These are phyloP conservation scores for Brachionus rotundiformis DNA, from an alignment of 1,140 invertebrate species.

Conservation along the genomic window DNA sequence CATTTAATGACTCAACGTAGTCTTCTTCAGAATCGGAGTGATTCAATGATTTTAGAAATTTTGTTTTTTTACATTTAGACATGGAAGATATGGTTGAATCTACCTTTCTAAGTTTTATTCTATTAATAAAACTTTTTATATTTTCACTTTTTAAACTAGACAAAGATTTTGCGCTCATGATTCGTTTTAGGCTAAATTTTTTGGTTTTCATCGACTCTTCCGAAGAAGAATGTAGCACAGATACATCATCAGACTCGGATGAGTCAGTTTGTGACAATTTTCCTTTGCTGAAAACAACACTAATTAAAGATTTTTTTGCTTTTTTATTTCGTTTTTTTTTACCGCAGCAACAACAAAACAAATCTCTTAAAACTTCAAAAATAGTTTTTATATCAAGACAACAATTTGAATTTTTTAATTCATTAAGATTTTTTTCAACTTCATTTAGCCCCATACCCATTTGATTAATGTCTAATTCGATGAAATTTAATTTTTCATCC, in stretches of 20 bases:
- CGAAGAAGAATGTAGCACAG: neutral
- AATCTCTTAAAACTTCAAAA: neutral
- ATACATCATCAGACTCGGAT: neutral
- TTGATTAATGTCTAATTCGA: neutral
- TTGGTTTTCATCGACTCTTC: neutral
- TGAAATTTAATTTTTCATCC: constrained; percentile 9
- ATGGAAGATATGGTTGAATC: neutral
- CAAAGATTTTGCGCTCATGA: neutral
- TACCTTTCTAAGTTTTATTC: constrained; percentile 5
- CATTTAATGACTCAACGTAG: neutral
- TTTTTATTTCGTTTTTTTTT: neutral
- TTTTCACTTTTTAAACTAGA: constrained; percentile 5
- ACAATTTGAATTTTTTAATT: constrained; percentile 20
- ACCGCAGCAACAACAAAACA: neutral
- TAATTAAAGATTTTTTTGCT: neutral
- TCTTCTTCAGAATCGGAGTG: neutral
- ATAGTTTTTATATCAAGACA: neutral
- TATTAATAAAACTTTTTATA: constrained; percentile 7
- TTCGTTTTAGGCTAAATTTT: neutral
- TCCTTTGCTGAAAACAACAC: neutral
- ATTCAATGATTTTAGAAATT: neutral
- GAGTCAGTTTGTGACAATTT: neutral
- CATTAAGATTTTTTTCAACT: constrained; percentile 25
- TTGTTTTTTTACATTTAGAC: neutral
- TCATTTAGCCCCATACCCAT: neutral